Conservation (phyloP, 1,140 invertebrate genomes). For the Antheraea mylitta region DNA sequence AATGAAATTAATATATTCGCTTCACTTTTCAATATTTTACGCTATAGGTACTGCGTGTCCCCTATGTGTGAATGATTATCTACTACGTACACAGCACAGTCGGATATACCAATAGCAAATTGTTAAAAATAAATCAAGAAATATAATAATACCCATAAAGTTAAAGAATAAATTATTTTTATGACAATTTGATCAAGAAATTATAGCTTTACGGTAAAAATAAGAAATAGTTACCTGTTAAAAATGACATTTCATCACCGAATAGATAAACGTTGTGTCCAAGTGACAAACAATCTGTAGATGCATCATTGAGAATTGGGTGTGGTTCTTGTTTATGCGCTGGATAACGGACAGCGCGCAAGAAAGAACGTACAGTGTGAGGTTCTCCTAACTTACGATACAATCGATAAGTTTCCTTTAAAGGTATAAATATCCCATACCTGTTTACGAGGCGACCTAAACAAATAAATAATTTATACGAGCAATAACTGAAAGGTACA, state of each 20-base stretch:
- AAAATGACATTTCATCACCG: slow-evolving; percentile 55
- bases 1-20: too few species aligned
- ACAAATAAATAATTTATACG: slow-evolving; percentile 10
- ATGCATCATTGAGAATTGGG: slow-evolving; percentile 27
- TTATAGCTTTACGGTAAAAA: neutral
- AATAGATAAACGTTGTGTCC: slow-evolving; percentile 58
- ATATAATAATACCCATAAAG: too few species aligned
- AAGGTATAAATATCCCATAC: slow-evolving; percentile 68
- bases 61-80: too few species aligned
- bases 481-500: neutral
- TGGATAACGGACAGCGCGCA: slow-evolving; percentile 46
- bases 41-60: too few species aligned
- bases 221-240: slow-evolving; percentile 32
- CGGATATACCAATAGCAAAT: too few species aligned
- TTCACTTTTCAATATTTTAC: too few species aligned
- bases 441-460: slow-evolving; percentile 61
- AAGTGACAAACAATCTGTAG: slow-evolving; percentile 26
- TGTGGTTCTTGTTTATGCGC: slow-evolving; percentile 35
- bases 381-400: slow-evolving; percentile 75
- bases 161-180: too few species aligned
- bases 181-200: too few species aligned
- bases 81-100: too few species aligned
- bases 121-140: too few species aligned
- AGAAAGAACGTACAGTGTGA: slow-evolving; percentile 64
- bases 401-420: slow-evolving; percentile 71